Percentiles rank a stretch among this genome's conserved stretches.
Evolutionary conservation across 2,113 vertebrate genomes (phyloP).

Genomic region (Noctilio leporinus): DNA sequence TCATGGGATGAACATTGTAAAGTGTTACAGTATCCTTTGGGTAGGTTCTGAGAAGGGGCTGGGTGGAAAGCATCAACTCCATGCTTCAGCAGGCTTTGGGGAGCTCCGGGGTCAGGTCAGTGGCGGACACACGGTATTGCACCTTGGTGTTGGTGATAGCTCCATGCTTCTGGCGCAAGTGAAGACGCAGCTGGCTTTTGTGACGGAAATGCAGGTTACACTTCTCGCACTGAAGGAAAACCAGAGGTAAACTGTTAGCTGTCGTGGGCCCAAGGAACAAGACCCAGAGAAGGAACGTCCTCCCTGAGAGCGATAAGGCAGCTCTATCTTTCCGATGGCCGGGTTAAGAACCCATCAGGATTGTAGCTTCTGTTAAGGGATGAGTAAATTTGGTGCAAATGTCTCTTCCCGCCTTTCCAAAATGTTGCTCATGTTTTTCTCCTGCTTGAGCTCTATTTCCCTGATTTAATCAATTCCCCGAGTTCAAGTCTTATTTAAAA

Average conservation of each 20-base stretch:
- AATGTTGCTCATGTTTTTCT: too few species aligned
- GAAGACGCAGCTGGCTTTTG: constrained; percentile 97
- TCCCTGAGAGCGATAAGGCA: background rate
- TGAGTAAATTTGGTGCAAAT: background rate
- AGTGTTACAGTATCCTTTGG: constrained; percentile 81
- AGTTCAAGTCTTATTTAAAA: background rate
- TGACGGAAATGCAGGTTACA: constrained; percentile 99
- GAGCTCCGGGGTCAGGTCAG: constrained; percentile 87
- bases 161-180: constrained; percentile 97
- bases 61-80: constrained; percentile 17
- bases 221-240: constrained; percentile 92
- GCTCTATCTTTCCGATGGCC: background rate
- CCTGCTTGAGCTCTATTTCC: background rate
- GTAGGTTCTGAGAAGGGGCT: constrained; percentile 48
- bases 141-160: constrained; percentile 99
- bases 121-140: constrained; percentile 91
- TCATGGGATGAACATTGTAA: constrained; percentile 73
- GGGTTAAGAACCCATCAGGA: background rate
- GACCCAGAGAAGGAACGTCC: background rate
- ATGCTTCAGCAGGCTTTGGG: constrained; percentile 89
- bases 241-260: constrained; percentile 14
- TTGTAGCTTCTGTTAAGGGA: background rate
- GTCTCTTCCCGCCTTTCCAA: background rate
- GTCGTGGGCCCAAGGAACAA: rapidly evolving
- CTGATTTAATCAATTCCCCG: background rate